Evolutionary conservation across 2,888 invertebrate species (phyloP).

Genomic region (Liodrosophila aerea): DNA sequence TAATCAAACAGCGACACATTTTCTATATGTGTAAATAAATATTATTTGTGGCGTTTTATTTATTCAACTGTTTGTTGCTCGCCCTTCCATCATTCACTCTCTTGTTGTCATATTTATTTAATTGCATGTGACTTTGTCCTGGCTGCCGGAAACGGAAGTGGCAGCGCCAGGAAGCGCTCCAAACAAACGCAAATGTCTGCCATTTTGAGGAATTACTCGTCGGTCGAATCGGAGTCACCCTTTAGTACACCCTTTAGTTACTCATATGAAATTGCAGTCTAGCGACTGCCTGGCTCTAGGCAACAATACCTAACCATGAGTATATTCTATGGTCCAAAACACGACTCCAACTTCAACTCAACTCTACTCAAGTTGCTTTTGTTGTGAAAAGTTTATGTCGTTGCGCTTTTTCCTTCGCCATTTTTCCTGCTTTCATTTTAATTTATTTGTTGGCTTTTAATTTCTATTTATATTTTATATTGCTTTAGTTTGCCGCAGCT

Average conservation of each 20-base stretch:
- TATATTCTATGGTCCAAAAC: conserved; percentile 10
- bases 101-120: conserved; percentile 72
- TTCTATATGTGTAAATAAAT: conserved; percentile 1
- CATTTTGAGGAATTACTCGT: conserved; percentile 73
- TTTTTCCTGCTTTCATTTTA: conserved; percentile 12
- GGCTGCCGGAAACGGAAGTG: conserved; percentile 70
- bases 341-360: conserved; percentile 31
- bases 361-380: conserved; percentile 57
- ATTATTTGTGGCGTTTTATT: conserved; percentile 26
- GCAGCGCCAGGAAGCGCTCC: conserved; percentile 76
- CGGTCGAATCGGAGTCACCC: conserved; percentile 38
- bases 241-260: conserved; percentile 36
- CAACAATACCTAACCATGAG: conserved; percentile 29
- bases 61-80: conserved; percentile 37
- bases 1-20: conserved; percentile 45
- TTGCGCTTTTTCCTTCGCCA: conserved; percentile 26
- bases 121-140: conserved; percentile 70
- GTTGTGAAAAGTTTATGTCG: conserved; percentile 46
- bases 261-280: conserved; percentile 45
- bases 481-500: conserved; percentile 66
- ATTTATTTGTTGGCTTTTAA: conserved; percentile 74
- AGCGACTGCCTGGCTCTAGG: conserved; percentile 35
- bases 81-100: not conserved
- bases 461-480: conserved; percentile 75
- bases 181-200: conserved; percentile 77